These are phyloP conservation scores for Parelbella ahira DNA, from an alignment of 2,888 invertebrate genomes.

Conservation along the genomic window DNA sequence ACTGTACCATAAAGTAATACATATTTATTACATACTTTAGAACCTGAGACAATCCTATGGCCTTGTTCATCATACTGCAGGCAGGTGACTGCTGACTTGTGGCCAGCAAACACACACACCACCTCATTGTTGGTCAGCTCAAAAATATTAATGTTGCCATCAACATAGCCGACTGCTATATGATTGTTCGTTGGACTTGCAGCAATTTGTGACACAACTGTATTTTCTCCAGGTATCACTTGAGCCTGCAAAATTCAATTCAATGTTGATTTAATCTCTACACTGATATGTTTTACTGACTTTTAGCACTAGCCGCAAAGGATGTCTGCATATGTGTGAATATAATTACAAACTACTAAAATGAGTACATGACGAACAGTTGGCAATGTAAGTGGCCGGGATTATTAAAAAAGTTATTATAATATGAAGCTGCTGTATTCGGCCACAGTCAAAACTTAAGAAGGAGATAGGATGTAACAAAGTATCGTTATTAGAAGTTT, in stretches of 20 bases:
- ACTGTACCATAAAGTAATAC: too few species aligned
- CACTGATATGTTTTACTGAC: too few species aligned
- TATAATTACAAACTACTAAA: too few species aligned
- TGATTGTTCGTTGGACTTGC: slow-evolving; percentile 88
- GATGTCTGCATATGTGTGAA: too few species aligned
- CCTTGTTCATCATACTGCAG: slow-evolving; percentile 91
- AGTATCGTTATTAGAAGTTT: neutral
- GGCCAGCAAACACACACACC: slow-evolving; percentile 89
- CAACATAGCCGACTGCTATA: slow-evolving; percentile 94
- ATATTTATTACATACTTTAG: slow-evolving; percentile 86
- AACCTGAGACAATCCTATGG: slow-evolving; percentile 92
- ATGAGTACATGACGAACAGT: too few species aligned
- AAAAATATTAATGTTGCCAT: slow-evolving; percentile 93
- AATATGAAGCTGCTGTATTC: too few species aligned
- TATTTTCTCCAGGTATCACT: slow-evolving; percentile 89
- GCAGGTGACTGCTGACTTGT: slow-evolving; percentile 90
- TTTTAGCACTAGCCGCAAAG: too few species aligned
- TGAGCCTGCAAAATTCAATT: slow-evolving; percentile 82
- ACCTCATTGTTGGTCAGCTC: slow-evolving; percentile 87
- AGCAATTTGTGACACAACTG: slow-evolving; percentile 88
- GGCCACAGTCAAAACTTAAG: too few species aligned
- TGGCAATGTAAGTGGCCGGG: too few species aligned
- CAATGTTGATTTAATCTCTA: too few species aligned
- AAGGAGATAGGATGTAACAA: too few species aligned
- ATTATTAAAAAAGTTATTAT: too few species aligned